phyloP scores from a whole-genome alignment of 2,888 invertebrate genomes.

The Xanthorhoe spadicearia region DNA sequence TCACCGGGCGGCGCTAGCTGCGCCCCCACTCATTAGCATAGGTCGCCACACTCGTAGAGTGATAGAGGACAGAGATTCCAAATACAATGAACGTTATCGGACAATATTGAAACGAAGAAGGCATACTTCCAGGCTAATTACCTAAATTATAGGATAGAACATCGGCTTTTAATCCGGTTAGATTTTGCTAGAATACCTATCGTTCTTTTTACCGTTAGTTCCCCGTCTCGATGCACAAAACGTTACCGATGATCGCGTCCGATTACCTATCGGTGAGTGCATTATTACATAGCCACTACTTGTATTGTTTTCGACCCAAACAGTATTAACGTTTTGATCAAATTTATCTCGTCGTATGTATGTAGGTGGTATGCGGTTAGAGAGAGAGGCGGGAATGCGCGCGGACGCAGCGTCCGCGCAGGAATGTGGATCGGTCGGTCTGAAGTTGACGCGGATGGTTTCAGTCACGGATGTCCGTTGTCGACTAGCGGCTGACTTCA shows the following conservation, averaged over 20 bases:
- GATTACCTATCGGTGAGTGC: slow-evolving; percentile 71
- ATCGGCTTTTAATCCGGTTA: slow-evolving; percentile 84
- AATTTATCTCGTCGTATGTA: slow-evolving; percentile 75
- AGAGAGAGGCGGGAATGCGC: slow-evolving; percentile 65
- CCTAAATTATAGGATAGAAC: slow-evolving; percentile 81
- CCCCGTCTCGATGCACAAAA: slow-evolving; percentile 81
- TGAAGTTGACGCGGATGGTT: slow-evolving; percentile 5
- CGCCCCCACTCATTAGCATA: slow-evolving; percentile 72
- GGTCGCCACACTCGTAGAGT: slow-evolving; percentile 83
- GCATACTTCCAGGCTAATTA: slow-evolving; percentile 83
- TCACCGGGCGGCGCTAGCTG: slow-evolving; percentile 46
- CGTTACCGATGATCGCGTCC: slow-evolving; percentile 78
- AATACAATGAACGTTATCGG: slow-evolving; percentile 81
- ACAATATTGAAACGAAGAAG: slow-evolving; percentile 81
- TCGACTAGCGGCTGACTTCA: not conserved
- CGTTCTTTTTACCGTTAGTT: slow-evolving; percentile 74
- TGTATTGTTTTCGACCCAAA: slow-evolving; percentile 75
- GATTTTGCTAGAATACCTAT: slow-evolving; percentile 81
- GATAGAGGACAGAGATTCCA: slow-evolving; percentile 74
- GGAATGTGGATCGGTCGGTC: not conserved
- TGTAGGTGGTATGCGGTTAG: slow-evolving; percentile 80
- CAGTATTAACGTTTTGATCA: slow-evolving; percentile 82
- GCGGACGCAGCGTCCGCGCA: slow-evolving; percentile 30
- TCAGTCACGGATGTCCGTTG: not conserved
- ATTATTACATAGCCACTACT: slow-evolving; percentile 68